Evolutionary conservation across 2,113 vertebrate species (phyloP).

Genomic region (Dipodomys merriami): DNA sequence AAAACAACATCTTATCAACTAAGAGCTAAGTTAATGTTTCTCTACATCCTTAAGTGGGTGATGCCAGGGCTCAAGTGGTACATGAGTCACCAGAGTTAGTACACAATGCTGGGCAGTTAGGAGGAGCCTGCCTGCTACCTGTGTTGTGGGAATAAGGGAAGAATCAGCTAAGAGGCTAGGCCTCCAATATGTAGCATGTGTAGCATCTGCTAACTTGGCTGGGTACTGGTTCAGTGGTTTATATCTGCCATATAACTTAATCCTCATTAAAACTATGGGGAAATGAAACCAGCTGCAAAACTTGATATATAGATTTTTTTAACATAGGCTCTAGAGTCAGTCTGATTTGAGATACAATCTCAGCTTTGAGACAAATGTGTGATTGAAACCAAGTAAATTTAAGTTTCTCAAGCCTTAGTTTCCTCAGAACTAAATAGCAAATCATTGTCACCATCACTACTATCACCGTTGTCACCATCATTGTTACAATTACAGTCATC

Average conservation of each 20-base stretch:
- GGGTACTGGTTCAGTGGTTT: neutral
- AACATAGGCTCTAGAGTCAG: neutral
- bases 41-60: conserved; percentile 55
- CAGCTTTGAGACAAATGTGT: neutral
- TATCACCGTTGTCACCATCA: no score
- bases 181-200: no score
- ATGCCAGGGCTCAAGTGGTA: conserved; percentile 3
- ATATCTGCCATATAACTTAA: neutral
- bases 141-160: neutral
- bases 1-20: conserved; percentile 65
- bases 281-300: neutral
- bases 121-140: neutral
- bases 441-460: neutral
- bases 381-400: neutral
- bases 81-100: neutral
- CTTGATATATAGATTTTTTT: neutral
- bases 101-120: neutral
- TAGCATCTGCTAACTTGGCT: neutral
- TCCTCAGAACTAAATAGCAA: neutral
- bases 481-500: no score
- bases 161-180: neutral
- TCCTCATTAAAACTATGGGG: neutral
- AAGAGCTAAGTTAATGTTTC: conserved; percentile 78
- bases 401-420: neutral
- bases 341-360: neutral